Base-by-base conservation (phyloP, 2,888 invertebrate species). In the Pristionchus mayeri region DNA sequence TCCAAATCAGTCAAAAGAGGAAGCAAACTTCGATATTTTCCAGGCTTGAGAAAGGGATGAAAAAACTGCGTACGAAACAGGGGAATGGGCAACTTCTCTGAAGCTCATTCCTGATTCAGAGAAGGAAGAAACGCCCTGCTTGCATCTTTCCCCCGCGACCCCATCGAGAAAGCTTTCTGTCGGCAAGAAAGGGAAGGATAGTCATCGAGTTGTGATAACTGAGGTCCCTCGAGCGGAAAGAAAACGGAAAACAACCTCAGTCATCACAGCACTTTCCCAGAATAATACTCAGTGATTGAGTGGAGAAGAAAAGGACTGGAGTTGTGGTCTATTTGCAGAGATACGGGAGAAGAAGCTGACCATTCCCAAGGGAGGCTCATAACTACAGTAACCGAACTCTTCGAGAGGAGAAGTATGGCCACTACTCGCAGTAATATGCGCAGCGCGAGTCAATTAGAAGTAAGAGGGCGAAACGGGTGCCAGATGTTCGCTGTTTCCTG, bases 401-500 rank as follows among this genome's bases (percentile, higher is more conserved):
- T n/a, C n/a, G n/a, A n/a, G n/a, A n/a, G n/a, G n/a, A n/a, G n/a
- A n/a, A n/a, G n/a, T n/a, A n/a, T 57, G 63, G 18, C 63, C 63
- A 37, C 63, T 63, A 30, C 16, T 6, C 34, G 63, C 34, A 1
- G 63, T 63, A 63, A 34, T 63, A 63, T 34, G 18, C 34, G 34
- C 63, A 18, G 63, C 9, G 21, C 60, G 63, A 63, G 63, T 63
- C 63, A 30, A 63, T 63, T 63, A 63, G 34, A 16, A 63, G 34
- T 63, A 34, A 63, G 63, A 63, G 34, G 7, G 63, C 4, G 34
- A 34, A 30, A 63, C 63, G 24, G 24, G 34, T 34, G 63, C 63
- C 63, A 63, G 30, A 63, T 63, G 63, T 44, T 11, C 16, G 16
- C 60, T 7, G 30, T 60, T 60, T 60, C 60, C 63, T 11, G 34